A percentile compares a stretch with the other conserved stretches of the same genome.
Evolutionary conservation across 37 sponge, comb jelly and placozoan species (phyloP).

Genomic region (Halichondria panicea): DNA sequence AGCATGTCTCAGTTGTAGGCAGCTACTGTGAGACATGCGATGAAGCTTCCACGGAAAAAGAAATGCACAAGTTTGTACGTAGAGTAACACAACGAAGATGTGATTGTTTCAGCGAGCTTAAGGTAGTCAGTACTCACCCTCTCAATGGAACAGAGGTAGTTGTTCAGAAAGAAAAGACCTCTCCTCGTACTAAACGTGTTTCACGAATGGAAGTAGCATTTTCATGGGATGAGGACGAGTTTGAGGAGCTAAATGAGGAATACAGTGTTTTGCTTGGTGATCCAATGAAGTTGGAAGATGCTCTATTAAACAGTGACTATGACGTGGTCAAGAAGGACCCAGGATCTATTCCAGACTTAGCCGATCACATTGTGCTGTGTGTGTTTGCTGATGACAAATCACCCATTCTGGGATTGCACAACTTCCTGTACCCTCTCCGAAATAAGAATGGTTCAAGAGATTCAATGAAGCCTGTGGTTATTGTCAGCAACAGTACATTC

Average conservation of each 20-base stretch:
- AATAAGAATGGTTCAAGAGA: slow-evolving; percentile 5
- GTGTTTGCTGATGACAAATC: slow-evolving; percentile 69
- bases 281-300: slow-evolving; percentile 4
- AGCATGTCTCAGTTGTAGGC: slow-evolving; percentile 11
- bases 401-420: slow-evolving; percentile 43
- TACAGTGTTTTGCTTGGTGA: neutral
- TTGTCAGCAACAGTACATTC: slow-evolving; percentile 55
- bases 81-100: neutral
- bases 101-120: neutral
- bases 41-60: neutral
- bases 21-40: neutral
- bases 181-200: too few species aligned
- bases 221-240: too few species aligned
- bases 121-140: too few species aligned
- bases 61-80: neutral
- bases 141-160: too few species aligned
- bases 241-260: too few species aligned
- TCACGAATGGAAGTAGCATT: too few species aligned
- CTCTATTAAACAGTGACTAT: neutral
- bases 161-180: too few species aligned
- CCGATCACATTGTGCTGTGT: slow-evolving; percentile 74
- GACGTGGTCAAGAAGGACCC: neutral
- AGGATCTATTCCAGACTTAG: neutral
- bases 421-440: slow-evolving; percentile 51
- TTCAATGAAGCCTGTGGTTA: slow-evolving; percentile 43